Conservation (phyloP, 2,888 invertebrate genomes). For the Neoitamus cyanurus region DNA sequence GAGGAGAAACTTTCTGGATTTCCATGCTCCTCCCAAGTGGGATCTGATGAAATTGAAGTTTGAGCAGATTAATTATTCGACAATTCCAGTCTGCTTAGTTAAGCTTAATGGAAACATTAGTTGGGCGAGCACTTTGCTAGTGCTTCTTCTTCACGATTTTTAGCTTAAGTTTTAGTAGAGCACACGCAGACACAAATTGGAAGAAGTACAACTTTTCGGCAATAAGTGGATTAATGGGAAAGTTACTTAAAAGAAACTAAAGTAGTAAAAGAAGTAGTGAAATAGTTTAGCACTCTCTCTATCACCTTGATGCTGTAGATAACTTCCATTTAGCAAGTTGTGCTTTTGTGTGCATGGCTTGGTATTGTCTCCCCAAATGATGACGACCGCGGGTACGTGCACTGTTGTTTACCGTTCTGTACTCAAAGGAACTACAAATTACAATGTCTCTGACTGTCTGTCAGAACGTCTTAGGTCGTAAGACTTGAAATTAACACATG, state of each 20-base stretch:
- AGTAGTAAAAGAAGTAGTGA: neutral
- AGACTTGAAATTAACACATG: no score
- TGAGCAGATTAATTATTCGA: neutral
- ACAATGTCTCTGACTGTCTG: no score
- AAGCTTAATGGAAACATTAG: neutral
- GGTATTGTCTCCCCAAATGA: no score
- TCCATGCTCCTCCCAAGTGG: neutral
- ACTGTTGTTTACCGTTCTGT: no score
- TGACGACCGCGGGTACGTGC: no score
- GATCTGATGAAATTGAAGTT: neutral
- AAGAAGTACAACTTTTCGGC: neutral
- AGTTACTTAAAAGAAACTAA: neutral
- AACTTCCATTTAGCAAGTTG: no score
- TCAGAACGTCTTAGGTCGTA: no score
- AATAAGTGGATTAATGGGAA: neutral
- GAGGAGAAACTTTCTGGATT: neutral
- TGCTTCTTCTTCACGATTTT: neutral
- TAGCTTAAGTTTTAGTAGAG: neutral
- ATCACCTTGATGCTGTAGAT: no score
- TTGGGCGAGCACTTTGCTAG: neutral
- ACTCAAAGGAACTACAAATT: no score
- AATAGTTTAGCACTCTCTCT: no score
- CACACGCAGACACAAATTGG: neutral
- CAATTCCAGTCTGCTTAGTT: neutral
- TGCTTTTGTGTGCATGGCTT: no score